Conservation (phyloP, 2,888 invertebrate species). For the Aporophyla lueneburgensis region DNA sequence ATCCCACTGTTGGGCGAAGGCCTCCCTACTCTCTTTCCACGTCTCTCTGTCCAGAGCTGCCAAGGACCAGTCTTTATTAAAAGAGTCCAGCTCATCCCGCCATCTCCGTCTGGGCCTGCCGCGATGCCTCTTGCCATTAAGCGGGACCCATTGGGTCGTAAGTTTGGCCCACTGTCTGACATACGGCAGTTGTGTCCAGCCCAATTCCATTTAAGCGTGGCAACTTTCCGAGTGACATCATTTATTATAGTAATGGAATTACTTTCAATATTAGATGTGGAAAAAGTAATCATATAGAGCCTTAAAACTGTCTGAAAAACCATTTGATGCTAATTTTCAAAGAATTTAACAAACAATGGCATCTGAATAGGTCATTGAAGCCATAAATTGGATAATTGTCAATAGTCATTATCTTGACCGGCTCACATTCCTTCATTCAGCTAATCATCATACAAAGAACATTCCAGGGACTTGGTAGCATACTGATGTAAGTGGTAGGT, state of each 20-base stretch:
- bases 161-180: too few species aligned
- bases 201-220: too few species aligned
- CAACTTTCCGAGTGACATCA: neutral
- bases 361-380: neutral
- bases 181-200: too few species aligned
- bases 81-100: too few species aligned
- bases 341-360: slow-evolving; percentile 10
- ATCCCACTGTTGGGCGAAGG: too few species aligned
- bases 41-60: too few species aligned
- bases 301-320: neutral
- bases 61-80: too few species aligned
- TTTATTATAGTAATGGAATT: neutral
- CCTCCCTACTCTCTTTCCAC: too few species aligned
- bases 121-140: too few species aligned
- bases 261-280: neutral
- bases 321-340: neutral
- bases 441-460: slow-evolving; percentile 62
- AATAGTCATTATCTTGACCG: slow-evolving; percentile 32
- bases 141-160: too few species aligned
- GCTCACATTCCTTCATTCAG: slow-evolving; percentile 49
- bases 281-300: neutral
- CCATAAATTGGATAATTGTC: slow-evolving; percentile 53
- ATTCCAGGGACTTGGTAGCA: slow-evolving; percentile 46
- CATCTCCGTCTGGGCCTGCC: too few species aligned
- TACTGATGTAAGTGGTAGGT: slow-evolving; percentile 33